phyloP scores from a whole-genome alignment of 2,888 invertebrate species.

The Dynastes maya region DNA sequence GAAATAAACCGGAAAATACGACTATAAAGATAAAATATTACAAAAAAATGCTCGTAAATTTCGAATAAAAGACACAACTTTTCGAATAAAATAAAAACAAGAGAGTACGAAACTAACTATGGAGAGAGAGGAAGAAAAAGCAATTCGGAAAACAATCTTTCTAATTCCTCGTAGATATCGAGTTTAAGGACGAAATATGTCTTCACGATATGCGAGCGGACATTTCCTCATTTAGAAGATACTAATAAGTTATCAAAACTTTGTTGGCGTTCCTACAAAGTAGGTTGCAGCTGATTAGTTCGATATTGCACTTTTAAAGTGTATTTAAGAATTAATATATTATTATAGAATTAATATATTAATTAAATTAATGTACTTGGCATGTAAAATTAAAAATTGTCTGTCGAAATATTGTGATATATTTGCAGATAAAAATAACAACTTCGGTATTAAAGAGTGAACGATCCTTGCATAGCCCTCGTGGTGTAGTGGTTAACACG shows the following conservation, averaged over 20 bases:
- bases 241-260: conserved; percentile 4
- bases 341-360: too few relatives aligned
- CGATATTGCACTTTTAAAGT: too few relatives aligned
- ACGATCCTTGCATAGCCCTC: too few relatives aligned
- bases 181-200: background rate
- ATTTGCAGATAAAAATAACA: too few relatives aligned
- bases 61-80: background rate
- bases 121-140: background rate
- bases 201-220: background rate
- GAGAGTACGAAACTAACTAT: background rate
- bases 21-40: background rate
- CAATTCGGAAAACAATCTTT: background rate
- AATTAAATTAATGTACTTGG: too few relatives aligned
- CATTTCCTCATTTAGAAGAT: background rate
- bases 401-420: too few relatives aligned
- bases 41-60: conserved; percentile 11
- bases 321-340: too few relatives aligned
- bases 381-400: too few relatives aligned
- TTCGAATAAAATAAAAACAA: conserved; percentile 14
- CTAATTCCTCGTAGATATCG: background rate
- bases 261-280: background rate
- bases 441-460: too few relatives aligned
- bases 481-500: too few relatives aligned
- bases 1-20: background rate
- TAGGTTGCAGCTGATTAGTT: too few relatives aligned